phyloP scores from a whole-genome alignment of 1,140 invertebrate species.

The Magallana ariakensis region DNA sequence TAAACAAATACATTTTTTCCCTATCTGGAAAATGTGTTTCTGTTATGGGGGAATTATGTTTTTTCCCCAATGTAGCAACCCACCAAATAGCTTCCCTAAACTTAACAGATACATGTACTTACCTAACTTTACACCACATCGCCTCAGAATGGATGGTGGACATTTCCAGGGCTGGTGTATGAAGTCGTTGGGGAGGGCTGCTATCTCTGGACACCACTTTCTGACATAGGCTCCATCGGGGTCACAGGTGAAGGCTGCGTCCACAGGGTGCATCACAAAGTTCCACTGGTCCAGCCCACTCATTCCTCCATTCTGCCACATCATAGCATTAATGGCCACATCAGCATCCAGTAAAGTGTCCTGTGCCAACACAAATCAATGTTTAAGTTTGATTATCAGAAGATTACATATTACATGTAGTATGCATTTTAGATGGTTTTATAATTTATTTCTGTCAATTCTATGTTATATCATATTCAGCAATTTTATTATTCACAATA shows the following conservation, averaged over 20 bases:
- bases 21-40: too few species aligned
- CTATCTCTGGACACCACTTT: constrained; percentile 58
- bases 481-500: too few species aligned
- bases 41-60: too few species aligned
- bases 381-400: too few species aligned
- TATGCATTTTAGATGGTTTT: too few species aligned
- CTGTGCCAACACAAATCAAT: constrained; percentile 2
- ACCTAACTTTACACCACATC: constrained; percentile 57
- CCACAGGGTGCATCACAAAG: constrained; percentile 64
- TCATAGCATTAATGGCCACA: constrained; percentile 64
- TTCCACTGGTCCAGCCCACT: constrained; percentile 65
- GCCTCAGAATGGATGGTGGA: constrained; percentile 59
- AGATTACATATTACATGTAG: too few species aligned
- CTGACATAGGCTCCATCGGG: constrained; percentile 60
- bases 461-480: too few species aligned
- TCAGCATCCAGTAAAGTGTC: constrained; percentile 63
- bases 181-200: constrained; percentile 57
- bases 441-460: too few species aligned
- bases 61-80: too few species aligned
- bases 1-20: too few species aligned
- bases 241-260: constrained; percentile 64
- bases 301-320: constrained; percentile 67
- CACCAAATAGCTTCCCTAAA: not conserved
- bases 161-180: constrained; percentile 63
- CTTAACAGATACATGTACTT: not conserved